Evolutionary conservation across 2,113 vertebrate genomes (phyloP), one percentile per base, ranked within the genome.

Genomic region (Ornithorhynchus anatinus): DNA sequence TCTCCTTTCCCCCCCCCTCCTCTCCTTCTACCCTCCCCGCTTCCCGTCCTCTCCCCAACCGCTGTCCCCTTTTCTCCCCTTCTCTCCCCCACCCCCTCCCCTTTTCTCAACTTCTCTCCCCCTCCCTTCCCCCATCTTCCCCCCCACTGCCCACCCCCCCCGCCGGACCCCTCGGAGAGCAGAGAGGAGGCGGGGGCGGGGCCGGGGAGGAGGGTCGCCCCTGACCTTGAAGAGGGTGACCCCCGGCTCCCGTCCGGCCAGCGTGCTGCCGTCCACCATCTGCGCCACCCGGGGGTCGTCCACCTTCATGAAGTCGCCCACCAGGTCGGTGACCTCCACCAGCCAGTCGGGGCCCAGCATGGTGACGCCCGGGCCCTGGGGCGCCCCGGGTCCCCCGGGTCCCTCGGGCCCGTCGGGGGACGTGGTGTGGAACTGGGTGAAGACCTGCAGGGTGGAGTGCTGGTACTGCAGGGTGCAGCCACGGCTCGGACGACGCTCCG

Each of bases 301-400:
- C 75, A 99, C 95, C 1, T 95, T 94, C 89, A 99, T 93, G 59
- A 96, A 98, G 84, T 99, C 96, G 32, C 97, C 95, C 51, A 99
- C 97, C 87, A 99, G 92, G 85, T 98, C 96, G 0, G 98, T 99
- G 85, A 99, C 96, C 32, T 99, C 98, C 89, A 99, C 96, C 89
- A 97, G 92, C 98, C 98, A 99, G 88, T 99, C 97, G 0, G 97
- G 95, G 4, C 98, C 97, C 89, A 99, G 91, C 97, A 99, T 99
- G 84, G 97, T 97, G 92, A 99, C 96, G 75, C 98, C 96, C 80
- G 99, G 98, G n/a, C n/a, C n/a, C n/a, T n/a, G n/a, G n/a, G n/a
- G n/a, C n/a, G n/a, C n/a, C n/a, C 84, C 94, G 92, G n/a, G n/a
- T n/a, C n/a, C n/a, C n/a, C n/a, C n/a, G n/a, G n/a, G n/a, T n/a